Evolutionary conservation across 2,888 invertebrate genomes (phyloP).

Genomic region (Nezara viridula): DNA sequence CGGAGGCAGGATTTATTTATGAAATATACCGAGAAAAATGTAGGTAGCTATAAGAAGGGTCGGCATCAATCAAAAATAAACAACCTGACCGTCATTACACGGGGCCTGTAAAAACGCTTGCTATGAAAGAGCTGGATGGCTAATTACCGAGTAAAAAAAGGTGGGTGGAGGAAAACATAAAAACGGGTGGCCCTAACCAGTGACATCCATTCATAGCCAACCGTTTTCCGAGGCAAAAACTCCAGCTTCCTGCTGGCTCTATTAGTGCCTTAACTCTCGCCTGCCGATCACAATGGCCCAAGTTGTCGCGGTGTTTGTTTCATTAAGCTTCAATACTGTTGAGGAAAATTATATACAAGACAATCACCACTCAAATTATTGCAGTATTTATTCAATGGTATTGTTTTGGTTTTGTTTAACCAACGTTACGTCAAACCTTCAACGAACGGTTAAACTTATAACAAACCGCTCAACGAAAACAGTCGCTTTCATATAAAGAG

Average conservation of each 20-base stretch:
- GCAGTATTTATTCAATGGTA: too few species aligned
- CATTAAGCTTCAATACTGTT: not conserved
- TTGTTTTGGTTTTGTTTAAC: too few species aligned
- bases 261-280: not conserved
- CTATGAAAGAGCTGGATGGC: not conserved
- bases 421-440: too few species aligned
- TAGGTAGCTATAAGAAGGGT: not conserved
- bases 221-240: not conserved
- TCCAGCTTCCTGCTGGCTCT: not conserved
- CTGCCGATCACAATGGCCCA: not conserved
- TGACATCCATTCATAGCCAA: not conserved
- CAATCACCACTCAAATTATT: too few species aligned
- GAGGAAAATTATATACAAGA: too few species aligned
- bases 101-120: not conserved
- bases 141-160: not conserved
- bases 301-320: not conserved
- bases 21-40: not conserved
- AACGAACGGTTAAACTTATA: too few species aligned
- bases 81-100: not conserved
- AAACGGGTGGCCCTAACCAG: not conserved
- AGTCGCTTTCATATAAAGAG: too few species aligned
- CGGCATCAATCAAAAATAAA: not conserved
- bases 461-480: too few species aligned
- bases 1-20: not conserved
- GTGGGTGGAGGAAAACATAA: not conserved